Base-by-base conservation (phyloP, 2,113 vertebrate species). In the Holacanthus passer region DNA sequence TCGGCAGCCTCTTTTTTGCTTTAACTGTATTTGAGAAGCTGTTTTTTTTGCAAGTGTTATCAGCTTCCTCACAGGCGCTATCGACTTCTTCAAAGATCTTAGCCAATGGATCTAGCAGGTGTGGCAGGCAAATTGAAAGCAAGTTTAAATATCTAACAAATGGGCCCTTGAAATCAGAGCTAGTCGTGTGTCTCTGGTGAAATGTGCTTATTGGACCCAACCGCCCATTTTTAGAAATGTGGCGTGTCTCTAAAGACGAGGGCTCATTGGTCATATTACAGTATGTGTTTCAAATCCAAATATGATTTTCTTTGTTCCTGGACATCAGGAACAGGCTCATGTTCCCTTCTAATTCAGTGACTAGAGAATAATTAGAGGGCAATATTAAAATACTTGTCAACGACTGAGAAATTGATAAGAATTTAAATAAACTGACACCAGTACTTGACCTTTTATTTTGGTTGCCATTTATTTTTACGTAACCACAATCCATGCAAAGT, bases 101-200 rank as follows among this genome's bases (percentile, higher is more conserved):
- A 5, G n/a, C 32, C 64, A 50, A 43, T 79, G 55, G 58, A 69
- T 83, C 17, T 58, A 39, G 37, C 31, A 68, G 82, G 74, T 77
- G 74, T 68, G 77, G 53, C 55, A 35, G 56, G 52, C 31, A 59
- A 55, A 83, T 56, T 59, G 76, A 77, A 64, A 77, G 64, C 32
- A 32, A 75, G 81, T 76, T 85, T 82, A 71, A 77, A 86, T 75
- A 83, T 74, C 83, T 80, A 85, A 90, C 78, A 75, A 89, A 74
- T 22, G 47, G 66, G 48, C 69, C 19, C n/a, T 3, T 48, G 45
- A 73, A 73, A 91, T 79, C 53, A 7, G 69, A 91, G 79, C 74
- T 17, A 9, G 73, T 66, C 60, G 43, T 9, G 35, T 60, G 81
- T 71, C 63, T 68, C 52, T 53, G 31, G 39, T 73, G 73, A 89